Conservation (phyloP, 2,113 vertebrate genomes). For the Crotalus viridis region DNA sequence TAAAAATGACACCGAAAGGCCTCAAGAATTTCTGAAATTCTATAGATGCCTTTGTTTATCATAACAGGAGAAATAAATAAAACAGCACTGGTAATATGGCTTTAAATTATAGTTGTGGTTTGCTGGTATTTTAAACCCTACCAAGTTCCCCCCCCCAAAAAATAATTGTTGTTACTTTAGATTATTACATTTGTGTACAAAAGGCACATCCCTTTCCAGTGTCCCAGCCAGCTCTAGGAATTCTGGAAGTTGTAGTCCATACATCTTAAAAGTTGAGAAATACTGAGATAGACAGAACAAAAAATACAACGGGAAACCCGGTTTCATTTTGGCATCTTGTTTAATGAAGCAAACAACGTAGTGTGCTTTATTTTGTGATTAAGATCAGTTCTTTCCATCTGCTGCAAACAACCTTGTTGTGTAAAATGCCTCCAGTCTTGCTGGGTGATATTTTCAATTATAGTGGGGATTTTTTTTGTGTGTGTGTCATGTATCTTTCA, state of each 20-base stretch:
- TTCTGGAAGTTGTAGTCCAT: background rate
- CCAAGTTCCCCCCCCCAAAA: background rate
- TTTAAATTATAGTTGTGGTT: background rate
- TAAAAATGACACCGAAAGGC: fast-evolving
- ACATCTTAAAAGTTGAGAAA: background rate
- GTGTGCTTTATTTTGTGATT: background rate
- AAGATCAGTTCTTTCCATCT: background rate
- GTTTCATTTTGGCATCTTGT: background rate
- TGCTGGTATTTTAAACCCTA: background rate
- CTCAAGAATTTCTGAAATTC: background rate
- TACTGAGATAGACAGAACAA: background rate
- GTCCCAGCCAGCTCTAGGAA: background rate
- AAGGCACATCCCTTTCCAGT: background rate
- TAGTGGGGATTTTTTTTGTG: background rate
- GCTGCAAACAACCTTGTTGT: background rate
- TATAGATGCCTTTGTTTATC: background rate
- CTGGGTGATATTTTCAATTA: background rate
- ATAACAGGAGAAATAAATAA: background rate
- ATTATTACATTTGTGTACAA: background rate
- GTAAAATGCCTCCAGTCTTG: background rate
- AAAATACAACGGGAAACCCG: background rate
- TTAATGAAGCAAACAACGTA: background rate
- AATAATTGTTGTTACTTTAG: background rate
- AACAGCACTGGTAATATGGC: background rate
- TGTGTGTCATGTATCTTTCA: background rate